A percentile compares a stretch with the other conserved stretches of the same genome.
Conservation (phyloP, 2,113 vertebrate species). For the Salvelinus fontinalis region DNA sequence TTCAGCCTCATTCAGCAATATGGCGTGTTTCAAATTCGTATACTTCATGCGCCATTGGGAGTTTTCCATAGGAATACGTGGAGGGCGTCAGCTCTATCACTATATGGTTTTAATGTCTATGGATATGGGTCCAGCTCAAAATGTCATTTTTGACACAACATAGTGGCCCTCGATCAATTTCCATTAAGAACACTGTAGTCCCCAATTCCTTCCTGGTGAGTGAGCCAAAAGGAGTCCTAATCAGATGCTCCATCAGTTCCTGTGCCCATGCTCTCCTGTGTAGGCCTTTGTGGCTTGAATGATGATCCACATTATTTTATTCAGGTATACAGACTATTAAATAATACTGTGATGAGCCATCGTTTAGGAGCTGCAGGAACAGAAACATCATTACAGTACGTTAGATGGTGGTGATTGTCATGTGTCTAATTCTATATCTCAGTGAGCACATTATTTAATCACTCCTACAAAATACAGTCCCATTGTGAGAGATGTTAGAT, state of each 20-base stretch:
- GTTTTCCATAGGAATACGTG: too few relatives aligned
- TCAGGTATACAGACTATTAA: conserved; percentile 12
- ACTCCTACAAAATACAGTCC: conserved; percentile 6
- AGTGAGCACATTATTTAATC: conserved; percentile 22
- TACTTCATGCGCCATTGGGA: too few relatives aligned
- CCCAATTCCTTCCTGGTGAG: conserved; percentile 25
- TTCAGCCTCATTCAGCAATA: too few relatives aligned
- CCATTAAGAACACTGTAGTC: conserved; percentile 39
- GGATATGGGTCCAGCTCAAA: conserved; percentile 7
- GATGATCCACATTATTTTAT: conserved; percentile 34
- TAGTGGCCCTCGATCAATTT: conserved; percentile 45
- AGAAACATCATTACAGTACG: conserved; percentile 18
- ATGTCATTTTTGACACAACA: conserved; percentile 41
- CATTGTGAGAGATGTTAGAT: conserved; percentile 17
- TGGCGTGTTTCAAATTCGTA: too few relatives aligned
- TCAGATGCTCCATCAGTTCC: conserved; percentile 31
- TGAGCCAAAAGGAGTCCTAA: conserved; percentile 34
- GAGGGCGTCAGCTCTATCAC: too few relatives aligned
- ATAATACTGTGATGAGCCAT: too few relatives aligned
- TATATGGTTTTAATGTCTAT: background rate
- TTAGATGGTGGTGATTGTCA: conserved; percentile 21
- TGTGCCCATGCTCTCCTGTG: conserved; percentile 7
- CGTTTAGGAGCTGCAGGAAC: background rate
- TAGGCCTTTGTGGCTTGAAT: conserved; percentile 32
- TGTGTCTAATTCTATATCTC: conserved; percentile 32